Evolutionary conservation across 2,888 invertebrate species (phyloP), one percentile per base, ranked within the genome.

Genomic region (Melieria picta): DNA sequence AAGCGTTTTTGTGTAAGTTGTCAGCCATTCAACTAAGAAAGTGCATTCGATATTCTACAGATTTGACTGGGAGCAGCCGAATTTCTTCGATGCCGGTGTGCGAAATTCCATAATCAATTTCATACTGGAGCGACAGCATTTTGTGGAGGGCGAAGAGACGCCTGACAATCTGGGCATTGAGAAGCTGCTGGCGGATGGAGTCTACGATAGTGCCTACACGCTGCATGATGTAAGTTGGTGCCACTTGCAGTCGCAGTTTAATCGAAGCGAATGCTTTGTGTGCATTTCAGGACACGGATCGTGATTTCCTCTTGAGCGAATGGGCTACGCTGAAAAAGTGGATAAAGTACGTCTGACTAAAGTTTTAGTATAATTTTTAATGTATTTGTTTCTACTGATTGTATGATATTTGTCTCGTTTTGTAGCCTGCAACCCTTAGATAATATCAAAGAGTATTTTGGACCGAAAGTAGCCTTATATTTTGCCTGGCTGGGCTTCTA

Each of bases 401-500:
- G 3, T 13, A 61, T 57, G 50, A 63, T n/a, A 16, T 69, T 60
- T 73, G 11, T 43, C 47, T 50, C 16, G n/a, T 47, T 72, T 77
- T 72, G 0, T 55, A 86, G 86, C 52, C 77, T 86, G 67, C 94
- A 94, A 82, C 94, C 94, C 3, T 85, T 94, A 72, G 93, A 94
- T 83, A 90, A 91, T 76, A 91, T 94, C 72, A 91, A 92, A 88
- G 91, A 93, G 80, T 93, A 93, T 85, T 93, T 93, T 83, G 93
- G 93, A 62, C 91, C 92, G 4, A 93, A 92, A 87, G 90, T 93
- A 77, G 94, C 92, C 0, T 88, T 95, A 71, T 94, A 95, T 85
- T 95, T 94, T 86, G 91, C 94, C 11, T 95, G 94, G 94, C 88
- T 94, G 62, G 94, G 94, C 55, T 95, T 93, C 87, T 95, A 95